Evolutionary conservation across 2,113 vertebrate genomes (phyloP).

Genomic region (Heptranchias perlo): DNA sequence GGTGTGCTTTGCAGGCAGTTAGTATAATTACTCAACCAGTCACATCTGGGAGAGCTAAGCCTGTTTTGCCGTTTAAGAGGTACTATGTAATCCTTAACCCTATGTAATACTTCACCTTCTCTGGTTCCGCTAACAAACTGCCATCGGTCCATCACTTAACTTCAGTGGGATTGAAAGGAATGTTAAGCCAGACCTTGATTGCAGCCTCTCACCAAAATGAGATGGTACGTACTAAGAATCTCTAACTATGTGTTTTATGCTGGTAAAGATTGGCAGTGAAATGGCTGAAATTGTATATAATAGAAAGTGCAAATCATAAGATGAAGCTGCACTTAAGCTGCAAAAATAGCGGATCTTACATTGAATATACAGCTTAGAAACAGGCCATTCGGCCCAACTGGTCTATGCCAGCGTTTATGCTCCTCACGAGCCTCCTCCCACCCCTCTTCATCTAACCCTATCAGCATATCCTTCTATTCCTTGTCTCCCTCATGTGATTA

Average conservation of each 20-base stretch:
- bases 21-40: background rate
- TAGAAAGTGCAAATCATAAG: constrained; percentile 8
- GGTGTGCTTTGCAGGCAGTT: background rate
- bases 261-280: background rate
- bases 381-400: too few species aligned
- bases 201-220: background rate
- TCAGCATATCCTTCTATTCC: too few species aligned
- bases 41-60: background rate
- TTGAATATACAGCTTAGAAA: too few species aligned
- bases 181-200: background rate
- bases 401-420: too few species aligned
- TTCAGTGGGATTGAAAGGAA: background rate
- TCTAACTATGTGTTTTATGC: background rate
- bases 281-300: background rate
- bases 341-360: background rate
- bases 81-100: background rate
- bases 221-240: background rate
- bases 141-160: background rate
- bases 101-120: background rate
- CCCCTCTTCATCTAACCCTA: too few species aligned
- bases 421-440: too few species aligned
- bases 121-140: background rate
- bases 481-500: too few species aligned
- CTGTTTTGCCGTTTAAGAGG: background rate
- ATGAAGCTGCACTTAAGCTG: background rate